Base-by-base conservation (phyloP, 2,113 vertebrate genomes). In the Chionodraco myersi region DNA sequence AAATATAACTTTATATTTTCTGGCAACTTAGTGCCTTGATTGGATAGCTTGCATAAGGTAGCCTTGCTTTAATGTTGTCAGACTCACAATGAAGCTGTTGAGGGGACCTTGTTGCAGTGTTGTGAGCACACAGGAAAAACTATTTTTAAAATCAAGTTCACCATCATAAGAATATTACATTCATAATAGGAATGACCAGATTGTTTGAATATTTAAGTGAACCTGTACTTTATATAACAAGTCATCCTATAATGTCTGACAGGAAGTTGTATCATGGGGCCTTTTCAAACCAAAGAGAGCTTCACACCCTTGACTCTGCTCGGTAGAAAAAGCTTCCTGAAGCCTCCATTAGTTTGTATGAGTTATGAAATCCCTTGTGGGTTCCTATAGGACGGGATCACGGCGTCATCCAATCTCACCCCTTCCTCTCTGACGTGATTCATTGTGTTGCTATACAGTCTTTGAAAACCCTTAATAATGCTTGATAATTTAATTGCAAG, bases 341-440 rank as follows among this genome's bases (percentile, higher is more conserved):
- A 21, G 53, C 53, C 16, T 0, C 51, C 23, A 10, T 30, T 59
- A 30, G 62, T 84, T 67, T 63, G 30, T 74, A 48, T 64, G 53
- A 87, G 72, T 74, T 18, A 75, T 71, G 14, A 45, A 63, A 77
- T 70, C 54, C 52, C 41, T 34, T 5, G 36, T 85, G 75, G 10
- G 71, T 81, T 69, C 23, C 15, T 54, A 36, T 56, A 21, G 30
- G 52, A 48, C 10, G 16, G 52, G 4, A 15, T 64, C 23, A 6
- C 53, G 30, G 23, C 26, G 60, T 74, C 34, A 9, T 65, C 49
- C n/a, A 36, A 49, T 69, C 72, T 49, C 57, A 21, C 54, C 72
- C 71, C n/a, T 5, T 59, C n/a, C 49, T 41, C 52, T 65, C 18
- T 44, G n/a, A 48, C 1, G 0, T 34, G 53, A 51, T 62, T 45